These are phyloP conservation scores for Disparrhopalites patrizii DNA, from an alignment of 2,888 invertebrate species.

Conservation along the genomic window DNA sequence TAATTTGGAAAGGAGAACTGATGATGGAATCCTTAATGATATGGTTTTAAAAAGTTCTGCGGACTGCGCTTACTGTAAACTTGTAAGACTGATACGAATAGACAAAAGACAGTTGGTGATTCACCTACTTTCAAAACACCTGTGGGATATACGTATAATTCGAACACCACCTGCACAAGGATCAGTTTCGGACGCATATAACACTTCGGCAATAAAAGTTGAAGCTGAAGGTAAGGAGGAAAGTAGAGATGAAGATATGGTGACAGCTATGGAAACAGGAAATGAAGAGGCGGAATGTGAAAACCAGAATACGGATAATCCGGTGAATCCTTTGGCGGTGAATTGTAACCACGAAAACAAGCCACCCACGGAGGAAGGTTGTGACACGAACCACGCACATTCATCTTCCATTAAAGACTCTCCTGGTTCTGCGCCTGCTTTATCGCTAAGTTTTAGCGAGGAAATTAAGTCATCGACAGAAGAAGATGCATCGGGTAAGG, in stretches of 20 bases:
- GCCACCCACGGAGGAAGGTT: no score
- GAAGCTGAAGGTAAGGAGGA: neutral
- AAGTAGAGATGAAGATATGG: neutral
- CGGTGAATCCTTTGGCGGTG: no score
- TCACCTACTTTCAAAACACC: constrained; percentile 74
- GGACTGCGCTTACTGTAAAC: constrained; percentile 78
- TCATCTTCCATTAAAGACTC: no score
- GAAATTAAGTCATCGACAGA: no score
- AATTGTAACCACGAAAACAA: no score
- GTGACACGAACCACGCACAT: no score
- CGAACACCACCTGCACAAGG: no score
- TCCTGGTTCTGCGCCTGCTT: no score
- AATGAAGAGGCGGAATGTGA: constrained; percentile 4
- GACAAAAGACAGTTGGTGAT: constrained; percentile 74
- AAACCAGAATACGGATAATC: no score
- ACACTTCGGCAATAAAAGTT: neutral
- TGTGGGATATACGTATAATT: constrained; percentile 53
- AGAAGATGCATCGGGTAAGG: no score
- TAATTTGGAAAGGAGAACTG: constrained; percentile 16
- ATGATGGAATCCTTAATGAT: constrained; percentile 24
- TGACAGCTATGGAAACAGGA: neutral
- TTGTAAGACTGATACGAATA: constrained; percentile 77
- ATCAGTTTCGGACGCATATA: neutral
- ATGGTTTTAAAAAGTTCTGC: constrained; percentile 38
- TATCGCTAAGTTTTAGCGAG: no score